Evolutionary conservation across 2,888 invertebrate genomes (phyloP).

Genomic region (Dichetophora obliterata): DNA sequence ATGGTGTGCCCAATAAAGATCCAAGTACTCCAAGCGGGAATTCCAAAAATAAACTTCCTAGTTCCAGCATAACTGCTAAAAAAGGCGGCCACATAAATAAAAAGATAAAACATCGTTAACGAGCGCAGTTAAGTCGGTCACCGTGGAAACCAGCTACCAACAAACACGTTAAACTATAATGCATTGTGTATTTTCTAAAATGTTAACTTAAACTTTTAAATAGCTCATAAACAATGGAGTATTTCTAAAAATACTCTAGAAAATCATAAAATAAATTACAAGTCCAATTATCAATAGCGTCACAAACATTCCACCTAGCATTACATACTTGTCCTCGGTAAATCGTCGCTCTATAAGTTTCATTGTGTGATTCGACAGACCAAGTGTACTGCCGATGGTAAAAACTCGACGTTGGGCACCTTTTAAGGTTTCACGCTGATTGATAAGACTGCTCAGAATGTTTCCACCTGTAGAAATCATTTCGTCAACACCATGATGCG

Average conservation of each 20-base stretch:
- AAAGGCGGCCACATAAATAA: conserved; percentile 83
- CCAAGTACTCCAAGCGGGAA: conserved; percentile 59
- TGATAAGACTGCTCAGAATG: conserved; percentile 83
- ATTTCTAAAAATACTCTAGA: conserved; percentile 51
- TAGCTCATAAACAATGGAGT: too few species aligned
- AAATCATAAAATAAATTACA: conserved; percentile 73
- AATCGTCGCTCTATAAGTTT: conserved; percentile 90
- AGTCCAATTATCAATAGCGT: conserved; percentile 85
- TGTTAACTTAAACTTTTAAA: background rate
- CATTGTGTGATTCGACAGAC: conserved; percentile 95
- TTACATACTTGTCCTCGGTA: conserved; percentile 88
- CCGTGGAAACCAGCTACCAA: too few species aligned
- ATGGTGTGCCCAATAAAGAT: conserved; percentile 59
- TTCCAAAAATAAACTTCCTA: conserved; percentile 72
- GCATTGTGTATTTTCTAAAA: background rate
- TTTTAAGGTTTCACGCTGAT: conserved; percentile 87
- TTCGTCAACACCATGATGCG: conserved; percentile 89
- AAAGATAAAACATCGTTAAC: conserved; percentile 83
- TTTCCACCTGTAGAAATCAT: conserved; percentile 82
- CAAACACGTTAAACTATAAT: background rate
- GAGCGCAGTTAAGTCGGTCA: background rate
- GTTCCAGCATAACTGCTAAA: conserved; percentile 70
- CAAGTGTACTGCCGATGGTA: conserved; percentile 91
- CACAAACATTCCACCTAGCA: conserved; percentile 88
- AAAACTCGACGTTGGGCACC: conserved; percentile 88